Evolutionary conservation across 2,797 vertebrate species (phyloP), one percentile per base, ranked within the genome.

Genomic region (Psittacula derbiana): DNA sequence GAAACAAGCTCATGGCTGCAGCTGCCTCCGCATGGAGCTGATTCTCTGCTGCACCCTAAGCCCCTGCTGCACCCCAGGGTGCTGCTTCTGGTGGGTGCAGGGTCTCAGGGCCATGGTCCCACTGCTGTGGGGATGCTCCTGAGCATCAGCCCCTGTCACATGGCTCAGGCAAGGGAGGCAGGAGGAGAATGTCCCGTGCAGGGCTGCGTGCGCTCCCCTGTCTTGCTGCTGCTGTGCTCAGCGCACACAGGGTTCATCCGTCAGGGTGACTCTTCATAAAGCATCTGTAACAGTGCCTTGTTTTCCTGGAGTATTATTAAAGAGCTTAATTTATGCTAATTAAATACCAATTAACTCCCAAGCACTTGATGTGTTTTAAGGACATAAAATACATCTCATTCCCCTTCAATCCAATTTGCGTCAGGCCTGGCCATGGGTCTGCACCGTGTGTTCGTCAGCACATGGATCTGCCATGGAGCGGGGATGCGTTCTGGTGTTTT

Each of bases 271-370:
- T 95, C 88, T 67, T 87, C 69, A 70, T 76, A 86, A 86, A 92
- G 88, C 84, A 53, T 90, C 92, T 78, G 78, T 82, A 94, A 73
- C 10, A 41, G 47, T 12, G 43, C 3, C 5, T 87, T 91, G 86
- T 92, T 96, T 93, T 95, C 55, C 76, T 60, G 14, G n/a, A 81
- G 76, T 83, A 40, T 92, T 95, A 89, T 87, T 92, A 89, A 95
- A 93, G 67, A 31, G 52, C 53, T 95, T 92, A 93, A 94, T 95
- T 93, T 89, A 96, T 87, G 91, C 79, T 92, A 95, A 96, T 96
- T 94, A 88, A 97, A 96, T 94, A 89, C 69, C 92, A 95, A 95
- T 97, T 95, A 96, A 91, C 75, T 93, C 87, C 92, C 75, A 46
- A 89, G 84, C 86, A 87, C 91, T 93, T 93, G 64, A 78, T 73